These are phyloP conservation scores for Litocranius walleri DNA, from an alignment of 2,113 vertebrate species.

Conservation along the genomic window DNA sequence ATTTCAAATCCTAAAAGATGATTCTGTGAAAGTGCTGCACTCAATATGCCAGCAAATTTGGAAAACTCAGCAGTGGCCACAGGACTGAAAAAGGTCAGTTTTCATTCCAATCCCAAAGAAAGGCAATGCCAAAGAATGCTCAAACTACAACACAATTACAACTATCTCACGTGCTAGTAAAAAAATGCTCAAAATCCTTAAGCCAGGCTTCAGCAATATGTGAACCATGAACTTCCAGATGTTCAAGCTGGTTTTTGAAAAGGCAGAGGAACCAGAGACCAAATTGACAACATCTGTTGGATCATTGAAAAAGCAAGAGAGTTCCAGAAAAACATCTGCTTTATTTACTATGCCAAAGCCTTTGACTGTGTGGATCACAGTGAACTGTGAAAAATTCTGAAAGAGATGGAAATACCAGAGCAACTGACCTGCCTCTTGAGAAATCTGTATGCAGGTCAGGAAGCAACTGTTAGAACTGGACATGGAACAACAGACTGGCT, in stretches of 20 bases:
- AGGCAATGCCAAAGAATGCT: background rate
- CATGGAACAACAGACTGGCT: background rate
- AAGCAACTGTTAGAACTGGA: background rate
- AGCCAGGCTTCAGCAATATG: background rate
- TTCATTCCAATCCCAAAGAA: background rate
- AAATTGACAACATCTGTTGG: background rate
- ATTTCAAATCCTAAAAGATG: background rate
- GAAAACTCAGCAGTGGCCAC: background rate
- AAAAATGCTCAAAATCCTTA: background rate
- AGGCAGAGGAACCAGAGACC: background rate
- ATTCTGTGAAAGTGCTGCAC: background rate
- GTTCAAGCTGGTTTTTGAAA: background rate
- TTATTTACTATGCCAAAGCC: background rate
- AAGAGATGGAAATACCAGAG: background rate
- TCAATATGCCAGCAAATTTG: background rate
- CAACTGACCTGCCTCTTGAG: background rate
- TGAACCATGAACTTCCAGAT: background rate
- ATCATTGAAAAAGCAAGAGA: background rate
- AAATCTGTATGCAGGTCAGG: background rate
- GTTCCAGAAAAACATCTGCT: background rate
- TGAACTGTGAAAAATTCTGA: background rate
- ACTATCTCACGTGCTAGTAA: background rate
- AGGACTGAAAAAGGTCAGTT: background rate
- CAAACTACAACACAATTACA: rapidly evolving
- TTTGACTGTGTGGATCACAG: background rate